Evolutionary conservation across 2,113 vertebrate genomes (phyloP), one percentile per base, ranked within the genome.

Genomic region (Natator depressus): DNA sequence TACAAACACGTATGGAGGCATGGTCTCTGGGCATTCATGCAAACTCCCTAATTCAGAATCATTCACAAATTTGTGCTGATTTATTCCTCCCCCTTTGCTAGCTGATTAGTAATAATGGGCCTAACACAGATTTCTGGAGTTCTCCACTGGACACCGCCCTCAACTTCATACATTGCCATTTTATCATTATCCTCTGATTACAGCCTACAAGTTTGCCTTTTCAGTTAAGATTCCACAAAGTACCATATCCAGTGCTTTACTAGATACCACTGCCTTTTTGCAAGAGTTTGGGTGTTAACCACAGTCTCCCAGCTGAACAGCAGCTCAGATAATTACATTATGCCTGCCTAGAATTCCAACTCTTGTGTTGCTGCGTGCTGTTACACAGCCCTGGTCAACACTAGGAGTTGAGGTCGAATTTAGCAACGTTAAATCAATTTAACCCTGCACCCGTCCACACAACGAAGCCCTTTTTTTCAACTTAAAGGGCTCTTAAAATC

Each of bases 1-100:
- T 14, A 3, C 35, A 72, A 72, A 72, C 19, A 38, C 65, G n/a
- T 10, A 22, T 38, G 65, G n/a, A 72, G n/a, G 22, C 90, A 90
- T 86, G 89, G 94, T 95, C 89, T 88, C 94, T 95, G 91, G 95
- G 93, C 57, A 87, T 82, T 62, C 1, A 4, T 89, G 94, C 95
- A 95, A 94, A 50, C 72, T 75, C 93, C 83, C 62, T 93, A 84
- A 88, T 97, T 97, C 96, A 96, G 80, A 94, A 8, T 89, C 91
- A 87, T 55, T 93, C 87, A 89, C 92, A 87, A 35, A 35, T 75
- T 7, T 47, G 69, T 31, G 11, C 89, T 17, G 84, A 83, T 84
- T 84, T 87, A 88, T 53, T 82, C 82, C 75, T 3, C 1, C 51
- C n/a, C 8, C 0, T 0, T 87, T 89, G 65, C 82, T 87, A 1